A percentile compares a stretch with the other conserved stretches of the same genome.
Evolutionary conservation across 2,113 vertebrate species (phyloP).

Genomic region (Hippocampus comes): DNA sequence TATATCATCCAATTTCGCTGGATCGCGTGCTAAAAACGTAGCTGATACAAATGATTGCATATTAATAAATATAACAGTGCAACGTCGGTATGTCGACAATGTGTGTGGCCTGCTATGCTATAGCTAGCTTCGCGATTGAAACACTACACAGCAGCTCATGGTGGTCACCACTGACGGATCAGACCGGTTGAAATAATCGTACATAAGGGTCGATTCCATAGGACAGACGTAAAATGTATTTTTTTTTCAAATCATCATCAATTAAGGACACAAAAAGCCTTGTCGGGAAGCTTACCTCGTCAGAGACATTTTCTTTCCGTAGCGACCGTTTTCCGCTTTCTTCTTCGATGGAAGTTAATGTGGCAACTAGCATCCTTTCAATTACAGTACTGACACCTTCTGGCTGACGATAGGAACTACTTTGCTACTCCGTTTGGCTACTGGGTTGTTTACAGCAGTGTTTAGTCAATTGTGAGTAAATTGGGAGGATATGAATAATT

Average conservation of each 20-base stretch:
- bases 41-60: neutral
- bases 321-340: conserved; percentile 1
- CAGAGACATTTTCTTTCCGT: conserved; percentile 82
- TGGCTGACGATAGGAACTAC: neutral
- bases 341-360: neutral
- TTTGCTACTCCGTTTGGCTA: neutral
- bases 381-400: neutral
- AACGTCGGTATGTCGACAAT: neutral
- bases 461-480: too few species aligned
- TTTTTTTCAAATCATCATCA: fast-evolving
- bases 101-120: conserved; percentile 7
- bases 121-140: neutral
- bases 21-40: neutral
- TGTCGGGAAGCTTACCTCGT: conserved; percentile 72
- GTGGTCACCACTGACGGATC: neutral
- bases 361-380: too few species aligned
- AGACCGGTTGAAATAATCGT: fast-evolving
- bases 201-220: too few species aligned
- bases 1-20: neutral
- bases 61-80: fast-evolving
- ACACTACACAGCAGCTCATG: neutral
- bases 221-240: neutral
- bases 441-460: neutral
- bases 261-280: conserved; percentile 11
- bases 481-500: too few species aligned